A percentile compares a stretch with the other conserved stretches of the same genome.
Conservation (phyloP, 2,797 vertebrate species). For the Novumbra hubbsi region DNA sequence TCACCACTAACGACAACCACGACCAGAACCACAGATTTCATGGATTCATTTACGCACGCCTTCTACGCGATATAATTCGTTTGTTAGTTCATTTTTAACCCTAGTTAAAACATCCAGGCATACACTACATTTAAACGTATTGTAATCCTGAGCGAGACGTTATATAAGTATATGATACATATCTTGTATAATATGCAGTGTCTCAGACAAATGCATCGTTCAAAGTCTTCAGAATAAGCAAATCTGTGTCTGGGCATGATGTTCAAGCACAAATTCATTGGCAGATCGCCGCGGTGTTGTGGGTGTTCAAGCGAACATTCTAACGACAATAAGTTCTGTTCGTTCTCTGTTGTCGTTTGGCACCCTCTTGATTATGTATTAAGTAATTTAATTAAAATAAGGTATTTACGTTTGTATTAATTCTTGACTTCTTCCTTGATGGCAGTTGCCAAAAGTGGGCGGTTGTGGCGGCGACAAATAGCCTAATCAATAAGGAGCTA, state of each 20-base stretch:
- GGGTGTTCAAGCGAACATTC: background rate
- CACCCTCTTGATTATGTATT: background rate
- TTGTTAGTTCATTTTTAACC: background rate
- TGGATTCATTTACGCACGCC: background rate
- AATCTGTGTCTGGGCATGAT: conserved; percentile 6
- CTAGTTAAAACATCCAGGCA: background rate
- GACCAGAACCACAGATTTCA: background rate
- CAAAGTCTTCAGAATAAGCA: background rate
- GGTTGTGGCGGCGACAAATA: background rate
- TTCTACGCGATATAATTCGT: background rate
- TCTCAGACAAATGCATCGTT: background rate
- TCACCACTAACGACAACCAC: background rate
- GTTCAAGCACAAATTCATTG: conserved; percentile 42
- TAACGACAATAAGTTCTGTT: background rate
- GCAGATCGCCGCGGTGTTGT: background rate
- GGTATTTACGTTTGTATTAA: background rate
- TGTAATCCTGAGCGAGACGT: background rate
- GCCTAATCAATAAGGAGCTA: background rate
- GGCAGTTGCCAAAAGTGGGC: background rate
- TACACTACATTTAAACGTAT: background rate
- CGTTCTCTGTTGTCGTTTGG: background rate
- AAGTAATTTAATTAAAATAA: background rate
- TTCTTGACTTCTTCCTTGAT: background rate
- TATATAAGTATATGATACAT: background rate
- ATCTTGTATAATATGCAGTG: background rate